phyloP scores from a whole-genome alignment of 2,888 invertebrate genomes.

The Prosapia bicincta region DNA sequence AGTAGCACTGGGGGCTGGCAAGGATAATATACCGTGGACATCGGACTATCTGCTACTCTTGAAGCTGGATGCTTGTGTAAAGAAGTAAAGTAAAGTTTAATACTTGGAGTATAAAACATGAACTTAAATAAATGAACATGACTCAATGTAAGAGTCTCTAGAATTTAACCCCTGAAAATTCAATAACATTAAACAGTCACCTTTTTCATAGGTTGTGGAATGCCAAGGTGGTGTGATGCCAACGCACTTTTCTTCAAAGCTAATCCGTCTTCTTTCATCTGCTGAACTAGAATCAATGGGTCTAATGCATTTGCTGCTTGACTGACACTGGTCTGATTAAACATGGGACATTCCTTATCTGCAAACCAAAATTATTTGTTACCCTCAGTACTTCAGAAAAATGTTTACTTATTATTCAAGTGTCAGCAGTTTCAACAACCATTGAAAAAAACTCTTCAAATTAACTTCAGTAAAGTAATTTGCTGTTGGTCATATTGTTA shows the following conservation, averaged over 20 bases:
- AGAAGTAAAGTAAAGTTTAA: no score
- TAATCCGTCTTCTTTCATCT: slow-evolving; percentile 90
- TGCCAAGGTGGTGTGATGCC: slow-evolving; percentile 48
- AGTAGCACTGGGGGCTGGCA: no score
- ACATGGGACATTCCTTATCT: slow-evolving; percentile 96
- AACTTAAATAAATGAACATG: no score
- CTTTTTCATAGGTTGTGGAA: slow-evolving; percentile 34
- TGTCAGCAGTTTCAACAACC: not conserved
- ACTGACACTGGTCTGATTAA: slow-evolving; percentile 68
- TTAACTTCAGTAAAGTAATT: slow-evolving; percentile 5
- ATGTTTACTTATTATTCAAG: not conserved
- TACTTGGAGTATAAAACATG: no score
- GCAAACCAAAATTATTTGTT: slow-evolving; percentile 41
- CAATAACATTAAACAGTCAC: no score
- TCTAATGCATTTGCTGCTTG: slow-evolving; percentile 61
- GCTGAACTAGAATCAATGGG: slow-evolving; percentile 73
- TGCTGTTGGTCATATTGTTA: no score
- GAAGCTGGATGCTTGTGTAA: no score
- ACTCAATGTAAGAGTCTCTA: no score
- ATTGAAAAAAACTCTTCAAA: not conserved
- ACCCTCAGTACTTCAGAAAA: not conserved
- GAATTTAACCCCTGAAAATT: no score
- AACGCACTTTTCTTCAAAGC: slow-evolving; percentile 71
- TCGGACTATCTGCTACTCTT: no score
- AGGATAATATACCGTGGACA: no score